Evolutionary conservation across 2,888 invertebrate species (phyloP).

Genomic region (Biston betularia): DNA sequence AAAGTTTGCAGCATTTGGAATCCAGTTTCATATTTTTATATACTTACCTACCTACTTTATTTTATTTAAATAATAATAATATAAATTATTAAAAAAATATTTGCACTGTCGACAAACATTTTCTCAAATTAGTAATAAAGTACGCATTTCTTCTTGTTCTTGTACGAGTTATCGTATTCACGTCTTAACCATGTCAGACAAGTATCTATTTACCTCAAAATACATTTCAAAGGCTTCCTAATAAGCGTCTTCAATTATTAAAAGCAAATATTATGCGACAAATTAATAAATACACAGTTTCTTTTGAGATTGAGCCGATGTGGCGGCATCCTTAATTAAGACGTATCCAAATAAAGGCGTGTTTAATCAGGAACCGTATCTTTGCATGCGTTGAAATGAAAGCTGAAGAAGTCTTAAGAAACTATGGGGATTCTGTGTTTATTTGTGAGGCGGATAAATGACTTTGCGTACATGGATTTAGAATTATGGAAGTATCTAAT

Average conservation of each 20-base stretch:
- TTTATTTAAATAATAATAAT: no score
- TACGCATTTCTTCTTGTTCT: no score
- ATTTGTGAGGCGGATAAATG: conserved; percentile 64
- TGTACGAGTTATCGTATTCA: no score
- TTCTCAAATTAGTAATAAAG: no score
- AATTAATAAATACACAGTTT: conserved; percentile 82
- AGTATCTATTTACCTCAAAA: conserved; percentile 24
- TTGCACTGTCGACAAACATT: no score
- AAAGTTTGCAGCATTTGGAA: background rate
- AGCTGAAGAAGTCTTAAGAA: conserved; percentile 80
- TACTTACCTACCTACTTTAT: no score
- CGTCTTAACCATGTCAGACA: conserved; percentile 8
- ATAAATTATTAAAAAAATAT: no score
- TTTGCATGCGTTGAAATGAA: conserved; percentile 78
- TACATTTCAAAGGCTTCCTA: conserved; percentile 54
- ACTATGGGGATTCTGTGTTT: conserved; percentile 72
- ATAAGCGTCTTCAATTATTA: conserved; percentile 75
- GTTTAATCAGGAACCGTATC: conserved; percentile 78
- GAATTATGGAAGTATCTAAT: conserved; percentile 46
- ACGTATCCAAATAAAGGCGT: conserved; percentile 73
- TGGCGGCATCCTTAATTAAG: conserved; percentile 79
- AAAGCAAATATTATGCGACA: conserved; percentile 79
- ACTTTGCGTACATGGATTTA: conserved; percentile 47
- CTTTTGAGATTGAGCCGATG: conserved; percentile 73
- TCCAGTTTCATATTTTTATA: no score